Evolutionary conservation across 35 echinoderm and acorn worm species (phyloP), one percentile per base, ranked within the genome.

Genomic region (Lytechinus variegatus): DNA sequence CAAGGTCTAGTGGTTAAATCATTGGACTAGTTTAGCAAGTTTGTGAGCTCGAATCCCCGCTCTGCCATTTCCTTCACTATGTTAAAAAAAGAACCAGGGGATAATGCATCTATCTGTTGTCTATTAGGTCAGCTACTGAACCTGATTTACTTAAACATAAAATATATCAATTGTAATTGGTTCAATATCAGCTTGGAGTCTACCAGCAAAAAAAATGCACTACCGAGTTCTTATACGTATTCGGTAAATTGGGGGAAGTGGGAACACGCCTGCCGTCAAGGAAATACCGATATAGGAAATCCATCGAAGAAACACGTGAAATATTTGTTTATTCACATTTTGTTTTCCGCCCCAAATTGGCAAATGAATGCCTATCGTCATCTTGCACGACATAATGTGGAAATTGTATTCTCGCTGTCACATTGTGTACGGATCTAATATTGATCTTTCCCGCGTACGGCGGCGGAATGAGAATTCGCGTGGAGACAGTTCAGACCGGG

Each of bases 401-500:
- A 52, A 90, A 52, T 90, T 52, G 52, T 44, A 90, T 52, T 90
- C 88, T 90, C 29, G 88, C 52, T 90, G 88, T 52, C 88, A 54
- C 88, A 52, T 12, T 90, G 52, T 90, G 88, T 90, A 90, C 27
- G 52, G 28, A 52, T 90, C 52, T 90, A 90, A 90, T 90, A 90
- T 90, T 90, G 28, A 90, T 90, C 88, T 90, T 90, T 29, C 52
- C 52, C 27, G 52, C 29, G 12, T 9, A 54, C 13, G 33, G 28
- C n/a, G 88, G 28, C 52, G 27, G 28, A 90, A 13, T 44, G 88
- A 14, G 88, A 52, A 90, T 44, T 54, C 9, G 33, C 27, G 52
- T 54, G 52, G 4, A 90, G 29, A 33, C 28, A 90, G 28, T 5
- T 4, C 66, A 79, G n/a, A 24, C 0, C 66, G 19, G 16, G 66